Evolutionary conservation across 92 coral and sea anemone genomes (phyloP).

Genomic region (Plumapathes pennacea): DNA sequence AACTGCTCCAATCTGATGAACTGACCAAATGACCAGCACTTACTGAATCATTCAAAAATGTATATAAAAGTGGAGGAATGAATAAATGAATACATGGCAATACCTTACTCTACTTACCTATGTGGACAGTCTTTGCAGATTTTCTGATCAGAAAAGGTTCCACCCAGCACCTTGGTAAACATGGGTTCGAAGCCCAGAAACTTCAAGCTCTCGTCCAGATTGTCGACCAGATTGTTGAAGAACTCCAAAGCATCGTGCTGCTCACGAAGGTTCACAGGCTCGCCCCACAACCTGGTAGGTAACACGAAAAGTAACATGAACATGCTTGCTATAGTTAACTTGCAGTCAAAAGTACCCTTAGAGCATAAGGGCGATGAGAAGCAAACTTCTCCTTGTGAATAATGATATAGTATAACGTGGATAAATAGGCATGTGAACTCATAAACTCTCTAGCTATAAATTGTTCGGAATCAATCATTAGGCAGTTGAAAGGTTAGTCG

Average conservation of each 20-base stretch:
- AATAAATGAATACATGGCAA: background rate
- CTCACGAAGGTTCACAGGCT: conserved; percentile 96
- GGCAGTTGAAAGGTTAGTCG: too few species aligned
- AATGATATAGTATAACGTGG: too few species aligned
- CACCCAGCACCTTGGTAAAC: conserved; percentile 88
- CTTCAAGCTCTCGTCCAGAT: conserved; percentile 92
- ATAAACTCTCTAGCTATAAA: too few species aligned
- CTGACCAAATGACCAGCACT: too few species aligned
- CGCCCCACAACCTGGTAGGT: conserved; percentile 77
- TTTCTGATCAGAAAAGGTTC: conserved; percentile 97
- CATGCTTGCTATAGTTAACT: too few species aligned
- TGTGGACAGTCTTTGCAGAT: conserved; percentile 99
- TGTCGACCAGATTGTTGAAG: conserved; percentile 95
- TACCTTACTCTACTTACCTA: conserved; percentile 43
- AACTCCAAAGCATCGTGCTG: conserved; percentile 98
- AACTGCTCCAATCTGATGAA: too few species aligned
- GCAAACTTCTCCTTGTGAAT: too few species aligned
- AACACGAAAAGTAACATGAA: background rate
- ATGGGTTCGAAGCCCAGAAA: conserved; percentile 68
- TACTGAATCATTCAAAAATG: too few species aligned
- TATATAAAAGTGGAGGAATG: background rate
- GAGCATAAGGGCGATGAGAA: too few species aligned
- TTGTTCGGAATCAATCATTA: too few species aligned
- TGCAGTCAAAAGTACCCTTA: too few species aligned
- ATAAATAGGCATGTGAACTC: too few species aligned